A percentile compares a stretch with the other conserved stretches of the same genome.
These are phyloP conservation scores for Electrona antarctica DNA, from an alignment of 2,113 vertebrate genomes.

Conservation along the genomic window DNA sequence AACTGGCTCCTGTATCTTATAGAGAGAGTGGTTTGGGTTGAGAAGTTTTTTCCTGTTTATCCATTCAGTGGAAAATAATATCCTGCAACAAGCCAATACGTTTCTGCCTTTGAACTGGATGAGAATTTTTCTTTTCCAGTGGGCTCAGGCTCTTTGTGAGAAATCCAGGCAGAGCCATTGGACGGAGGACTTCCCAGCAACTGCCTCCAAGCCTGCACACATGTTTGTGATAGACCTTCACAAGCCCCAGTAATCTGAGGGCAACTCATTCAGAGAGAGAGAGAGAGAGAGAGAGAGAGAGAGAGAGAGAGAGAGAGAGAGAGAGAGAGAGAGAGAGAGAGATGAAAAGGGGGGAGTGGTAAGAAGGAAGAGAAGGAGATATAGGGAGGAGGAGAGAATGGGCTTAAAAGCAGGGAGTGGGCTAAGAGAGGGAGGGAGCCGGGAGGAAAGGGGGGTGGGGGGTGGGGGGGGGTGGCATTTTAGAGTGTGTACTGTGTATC, in stretches of 20 bases:
- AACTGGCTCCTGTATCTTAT: constrained; percentile 61
- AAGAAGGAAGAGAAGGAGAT: constrained; percentile 50
- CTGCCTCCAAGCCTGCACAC: constrained; percentile 79
- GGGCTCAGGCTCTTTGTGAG: constrained; percentile 53
- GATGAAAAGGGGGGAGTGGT: constrained; percentile 39
- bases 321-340: constrained; percentile 22
- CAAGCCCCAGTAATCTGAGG: constrained; percentile 77
- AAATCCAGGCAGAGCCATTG: constrained; percentile 63
- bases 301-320: constrained; percentile 47
- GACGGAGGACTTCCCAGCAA: constrained; percentile 72
- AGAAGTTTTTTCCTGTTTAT: constrained; percentile 65
- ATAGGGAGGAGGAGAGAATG: constrained; percentile 36
- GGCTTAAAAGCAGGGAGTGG: constrained; percentile 42
- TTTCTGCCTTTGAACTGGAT: constrained; percentile 67
- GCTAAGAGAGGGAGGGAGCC: constrained; percentile 34
- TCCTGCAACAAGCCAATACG: constrained; percentile 66
- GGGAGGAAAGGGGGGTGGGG: constrained; percentile 43
- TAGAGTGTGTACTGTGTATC: constrained; percentile 56
- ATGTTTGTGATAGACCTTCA: constrained; percentile 85
- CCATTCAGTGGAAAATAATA: constrained; percentile 70
- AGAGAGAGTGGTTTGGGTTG: constrained; percentile 51
- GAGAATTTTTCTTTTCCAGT: constrained; percentile 60
- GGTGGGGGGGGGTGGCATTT: too few relatives aligned
- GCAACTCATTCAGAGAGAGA: constrained; percentile 71
- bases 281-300: constrained; percentile 22